Conservation (phyloP, 2,113 vertebrate species). For the Cyprinodon tularosa region DNA sequence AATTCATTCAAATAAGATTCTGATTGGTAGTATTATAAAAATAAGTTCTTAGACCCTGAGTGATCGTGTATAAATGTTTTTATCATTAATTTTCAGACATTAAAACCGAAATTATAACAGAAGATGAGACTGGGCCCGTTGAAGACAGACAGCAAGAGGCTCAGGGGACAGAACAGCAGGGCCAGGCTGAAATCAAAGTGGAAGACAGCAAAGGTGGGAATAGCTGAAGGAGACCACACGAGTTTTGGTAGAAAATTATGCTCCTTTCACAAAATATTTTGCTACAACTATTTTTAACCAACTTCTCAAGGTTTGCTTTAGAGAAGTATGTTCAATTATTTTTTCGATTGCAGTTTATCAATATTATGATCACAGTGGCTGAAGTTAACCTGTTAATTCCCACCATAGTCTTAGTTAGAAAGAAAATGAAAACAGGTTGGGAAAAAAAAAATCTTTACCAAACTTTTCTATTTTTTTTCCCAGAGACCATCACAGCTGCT, state of each 20-base stretch:
- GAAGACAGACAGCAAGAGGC: slow-evolving; percentile 43
- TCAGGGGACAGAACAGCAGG: slow-evolving; percentile 11
- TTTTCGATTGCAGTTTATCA: too few relatives aligned
- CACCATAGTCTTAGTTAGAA: too few relatives aligned
- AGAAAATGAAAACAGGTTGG: too few relatives aligned
- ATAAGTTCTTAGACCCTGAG: background rate
- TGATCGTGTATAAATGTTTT: background rate
- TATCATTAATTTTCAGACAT: slow-evolving; percentile 33
- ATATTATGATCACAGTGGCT: too few relatives aligned
- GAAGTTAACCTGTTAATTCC: too few relatives aligned
- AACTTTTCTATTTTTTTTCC: too few relatives aligned
- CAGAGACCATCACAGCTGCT: too few relatives aligned
- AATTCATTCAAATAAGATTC: background rate
- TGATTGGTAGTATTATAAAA: background rate
- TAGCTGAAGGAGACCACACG: slow-evolving; percentile 84
- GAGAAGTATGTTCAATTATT: too few relatives aligned
- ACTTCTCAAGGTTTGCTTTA: too few relatives aligned
- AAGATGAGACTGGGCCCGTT: slow-evolving; percentile 60
- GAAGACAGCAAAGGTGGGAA: slow-evolving; percentile 61
- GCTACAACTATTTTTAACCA: too few relatives aligned
- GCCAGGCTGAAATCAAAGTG: slow-evolving; percentile 56
- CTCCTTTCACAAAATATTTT: too few relatives aligned
- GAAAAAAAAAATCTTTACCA: too few relatives aligned
- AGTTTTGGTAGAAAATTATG: slow-evolving; percentile 52
- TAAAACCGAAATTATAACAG: slow-evolving; percentile 62